Evolutionary conservation across 1,140 invertebrate species (phyloP), one percentile per base, ranked within the genome.

Genomic region (Theocolax elegans): DNA sequence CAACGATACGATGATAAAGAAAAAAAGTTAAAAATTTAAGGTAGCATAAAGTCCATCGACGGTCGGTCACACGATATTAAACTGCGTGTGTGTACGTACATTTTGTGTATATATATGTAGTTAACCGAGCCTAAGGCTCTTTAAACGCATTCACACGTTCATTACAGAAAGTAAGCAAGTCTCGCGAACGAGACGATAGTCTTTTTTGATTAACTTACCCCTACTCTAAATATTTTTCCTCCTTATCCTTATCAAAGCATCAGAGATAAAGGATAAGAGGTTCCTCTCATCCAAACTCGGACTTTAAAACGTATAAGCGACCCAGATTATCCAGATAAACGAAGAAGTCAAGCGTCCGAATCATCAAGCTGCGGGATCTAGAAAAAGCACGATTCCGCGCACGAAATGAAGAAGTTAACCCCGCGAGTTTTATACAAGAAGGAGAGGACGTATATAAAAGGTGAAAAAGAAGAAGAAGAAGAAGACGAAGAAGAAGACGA

Each of bases 361-460:
- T 13, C 31, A 46, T 25, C 40, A 17, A 46, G 19, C 21, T 21
- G 9, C 19, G 13, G 42, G 23, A 25, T 42, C 53, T 53, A 51
- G 66, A 68, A 68, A 68, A 68, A 53, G 40, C 35, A 29, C 27
- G 8, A 40, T 56, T 48, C 54, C 3, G 19, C n/a, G 59, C 64
- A 51, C 66, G 58, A 62, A 69, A 69, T 69, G 58, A 69, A 69
- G 58, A 69, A 69, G 67, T 69, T 54, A 53, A 31, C 42, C 31
- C 44, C 31, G 29, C 54, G 42, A 17, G 54, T 46, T 27, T 29
- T 13, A 4, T 7, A 17, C 38, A 58, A 19, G 25, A 40, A 58
- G 17, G 2, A 38, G 38, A 17, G 8, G 17, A 31, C n/a, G 54
- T 40, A 21, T 9, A 6, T 15, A 40, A 44, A 17, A 44, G 15